Base-by-base conservation (phyloP, 2,888 invertebrate species). In the Nebria brevicollis region DNA sequence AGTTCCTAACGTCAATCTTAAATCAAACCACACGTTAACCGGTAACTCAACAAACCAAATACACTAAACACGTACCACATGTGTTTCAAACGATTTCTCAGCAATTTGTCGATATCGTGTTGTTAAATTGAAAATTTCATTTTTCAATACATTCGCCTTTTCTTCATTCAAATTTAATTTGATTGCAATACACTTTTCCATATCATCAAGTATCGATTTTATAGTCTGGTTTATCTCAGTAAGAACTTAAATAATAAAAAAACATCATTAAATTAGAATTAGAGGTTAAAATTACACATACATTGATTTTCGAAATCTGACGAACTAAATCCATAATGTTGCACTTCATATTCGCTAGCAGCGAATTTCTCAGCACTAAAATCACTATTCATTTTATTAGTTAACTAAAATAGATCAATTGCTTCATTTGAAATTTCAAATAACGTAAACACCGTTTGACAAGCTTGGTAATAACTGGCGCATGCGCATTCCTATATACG, bases 251-350 rank as follows among this genome's bases (percentile, higher is more conserved):
- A 75, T 68, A 13, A 20, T 20, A 20, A 20, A 20, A 20, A 42
- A 64, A 72, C 0, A 42, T 11, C 73, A 64, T 10, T 41, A 10
- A 68, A 76, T 10, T 15, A 72, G 8, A 72, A 42, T 73, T n/a
- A 72, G 66, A 81, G 77, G 81, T 76, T 81, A 81, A 20, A 54
- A 0, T 65, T 5, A 65, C n/a, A 73, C 41, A 54, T 77, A 81
- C 81, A 81, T 77, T 81, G 68, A 2, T 64, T 11, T 81, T 76
- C 11, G 72, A 77, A 81, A 42, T 72, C 43, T 13, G 72, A 26
- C 15, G 77, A 76, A 81, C 72, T 77, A 41, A 77, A 77, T 3
- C 77, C 81, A 73, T 34, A 81, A 42, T 81, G 81, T 66, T 81
- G 81, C 42, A 77, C 72, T 81, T 81, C 81, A 54, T 81, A 81